Percentiles rank a stretch among this genome's conserved stretches.
Evolutionary conservation across 1,140 invertebrate species (phyloP).

Genomic region (Olivierus martensii): DNA sequence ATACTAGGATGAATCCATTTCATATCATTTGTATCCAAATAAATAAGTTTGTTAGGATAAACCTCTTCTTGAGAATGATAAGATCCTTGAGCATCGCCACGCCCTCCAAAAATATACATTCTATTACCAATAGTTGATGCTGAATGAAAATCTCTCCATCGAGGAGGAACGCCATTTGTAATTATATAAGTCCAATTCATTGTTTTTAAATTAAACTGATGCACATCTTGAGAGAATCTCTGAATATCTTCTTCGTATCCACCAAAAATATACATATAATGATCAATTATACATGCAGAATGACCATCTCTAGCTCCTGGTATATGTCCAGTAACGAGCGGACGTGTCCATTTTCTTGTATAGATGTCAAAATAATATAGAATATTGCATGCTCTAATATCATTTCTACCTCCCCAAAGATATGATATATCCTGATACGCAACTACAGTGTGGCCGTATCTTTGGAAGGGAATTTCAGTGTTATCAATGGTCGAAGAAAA

Average conservation of each 20-base stretch:
- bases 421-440: slow-evolving; percentile 58
- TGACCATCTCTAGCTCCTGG: slow-evolving; percentile 78
- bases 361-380: slow-evolving; percentile 54
- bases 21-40: slow-evolving; percentile 51
- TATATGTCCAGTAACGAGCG: slow-evolving; percentile 45
- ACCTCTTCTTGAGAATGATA: slow-evolving; percentile 48
- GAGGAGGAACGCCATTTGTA: slow-evolving; percentile 43
- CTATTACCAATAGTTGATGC: slow-evolving; percentile 51
- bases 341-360: slow-evolving; percentile 49
- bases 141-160: slow-evolving; percentile 74
- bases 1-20: slow-evolving; percentile 49
- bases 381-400: slow-evolving; percentile 57
- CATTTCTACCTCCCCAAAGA: slow-evolving; percentile 83
- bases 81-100: slow-evolving; percentile 49
- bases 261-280: slow-evolving; percentile 81
- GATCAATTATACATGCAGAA: slow-evolving; percentile 62
- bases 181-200: slow-evolving; percentile 51
- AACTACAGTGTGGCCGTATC: slow-evolving; percentile 77
- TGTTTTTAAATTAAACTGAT: slow-evolving; percentile 54
- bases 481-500: neutral
- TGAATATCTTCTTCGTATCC: slow-evolving; percentile 67
- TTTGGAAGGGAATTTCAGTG: slow-evolving; percentile 25
- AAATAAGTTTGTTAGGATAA: slow-evolving; percentile 61
- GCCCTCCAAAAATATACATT: slow-evolving; percentile 78
- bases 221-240: slow-evolving; percentile 63